Base-by-base conservation (phyloP, 1,140 invertebrate species). In the Drosophila hydei region DNA sequence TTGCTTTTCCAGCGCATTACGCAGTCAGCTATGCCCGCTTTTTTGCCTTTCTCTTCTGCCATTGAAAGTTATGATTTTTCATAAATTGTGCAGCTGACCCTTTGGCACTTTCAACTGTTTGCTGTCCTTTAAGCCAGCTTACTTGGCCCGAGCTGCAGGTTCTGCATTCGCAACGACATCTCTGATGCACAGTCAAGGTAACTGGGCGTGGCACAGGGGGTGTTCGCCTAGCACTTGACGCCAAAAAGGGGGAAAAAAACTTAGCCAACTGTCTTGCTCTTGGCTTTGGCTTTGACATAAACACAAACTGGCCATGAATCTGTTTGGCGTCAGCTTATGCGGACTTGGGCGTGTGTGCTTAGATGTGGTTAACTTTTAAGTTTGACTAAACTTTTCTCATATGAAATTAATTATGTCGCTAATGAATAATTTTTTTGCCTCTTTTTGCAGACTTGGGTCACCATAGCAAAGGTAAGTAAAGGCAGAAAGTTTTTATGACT, bases 381-480 rank as follows among this genome's bases (percentile, higher is more conserved):
- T 48, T 56, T 60, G 38, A 12, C 14, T 45, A 9, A 62, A 73
- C 55, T 51, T 65, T 42, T 27, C 7, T 9, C 38, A 56, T 56
- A 43, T 19, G 21, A 25, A 56, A 56, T 56, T 38, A 56, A 56
- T 19, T 36, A 56, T 16, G 14, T 48, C 25, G 7, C 42, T 27
- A 38, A 43, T 69, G 63, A 61, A 67, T 81, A 87, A 75, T 75
- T 40, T 58, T 48, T 18, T 50, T 68, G 18, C 9, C 33, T 75
- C 16, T 40, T n/a, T n/a, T 87, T 87, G 12, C 83, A 87, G 83
- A 42, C 64, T 43, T 58, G 23, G 60, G 70, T 72, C 48, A 70
- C 77, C 47, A 67, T 48, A 75, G 67, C 51, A 75, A 87, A 87
- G 75, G 81, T 87, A 52, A 87, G 83, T 85, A 14, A 3, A 27